A percentile compares a stretch with the other conserved stretches of the same genome.
These are phyloP conservation scores for Hirundo rustica DNA, from an alignment of 2,797 vertebrate species.

Conservation along the genomic window DNA sequence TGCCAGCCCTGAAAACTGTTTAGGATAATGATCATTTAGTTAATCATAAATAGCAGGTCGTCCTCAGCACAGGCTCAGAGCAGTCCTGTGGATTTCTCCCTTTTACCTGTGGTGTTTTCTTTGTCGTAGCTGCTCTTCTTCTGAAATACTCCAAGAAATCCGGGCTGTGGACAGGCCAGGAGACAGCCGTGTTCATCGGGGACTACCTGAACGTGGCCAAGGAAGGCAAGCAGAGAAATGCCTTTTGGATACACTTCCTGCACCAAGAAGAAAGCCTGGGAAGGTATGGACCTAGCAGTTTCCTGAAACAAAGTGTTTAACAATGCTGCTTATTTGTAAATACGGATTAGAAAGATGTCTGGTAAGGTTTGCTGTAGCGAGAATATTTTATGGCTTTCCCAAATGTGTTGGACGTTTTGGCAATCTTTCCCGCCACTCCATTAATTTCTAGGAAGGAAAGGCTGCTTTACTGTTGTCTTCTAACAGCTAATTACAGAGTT, in stretches of 20 bases:
- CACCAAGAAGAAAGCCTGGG: slow-evolving; percentile 93
- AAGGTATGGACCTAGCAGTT: slow-evolving; percentile 74
- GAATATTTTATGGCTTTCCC: neutral
- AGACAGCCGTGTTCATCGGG: slow-evolving; percentile 86
- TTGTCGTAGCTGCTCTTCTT: slow-evolving; percentile 83
- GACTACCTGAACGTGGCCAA: slow-evolving; percentile 76
- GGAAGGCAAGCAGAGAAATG: slow-evolving; percentile 85
- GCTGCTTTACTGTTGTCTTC: neutral
- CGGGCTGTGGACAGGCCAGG: slow-evolving; percentile 86
- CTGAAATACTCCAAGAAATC: slow-evolving; percentile 92
- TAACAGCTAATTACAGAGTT: neutral
- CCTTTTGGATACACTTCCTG: slow-evolving; percentile 89
- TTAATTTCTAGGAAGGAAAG: neutral
- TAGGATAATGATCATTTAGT: neutral
- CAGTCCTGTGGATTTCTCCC: neutral
- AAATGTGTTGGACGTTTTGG: neutral
- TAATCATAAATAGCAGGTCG: neutral
- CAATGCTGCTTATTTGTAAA: neutral
- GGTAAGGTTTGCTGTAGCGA: neutral
- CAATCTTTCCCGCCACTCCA: neutral
- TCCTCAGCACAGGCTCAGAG: neutral
- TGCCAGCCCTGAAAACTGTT: neutral
- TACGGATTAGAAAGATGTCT: neutral
- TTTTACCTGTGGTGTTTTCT: neutral
- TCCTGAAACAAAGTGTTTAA: neutral